Base-by-base conservation (phyloP, 2,797 vertebrate species). In the Serranus cabrilla region DNA sequence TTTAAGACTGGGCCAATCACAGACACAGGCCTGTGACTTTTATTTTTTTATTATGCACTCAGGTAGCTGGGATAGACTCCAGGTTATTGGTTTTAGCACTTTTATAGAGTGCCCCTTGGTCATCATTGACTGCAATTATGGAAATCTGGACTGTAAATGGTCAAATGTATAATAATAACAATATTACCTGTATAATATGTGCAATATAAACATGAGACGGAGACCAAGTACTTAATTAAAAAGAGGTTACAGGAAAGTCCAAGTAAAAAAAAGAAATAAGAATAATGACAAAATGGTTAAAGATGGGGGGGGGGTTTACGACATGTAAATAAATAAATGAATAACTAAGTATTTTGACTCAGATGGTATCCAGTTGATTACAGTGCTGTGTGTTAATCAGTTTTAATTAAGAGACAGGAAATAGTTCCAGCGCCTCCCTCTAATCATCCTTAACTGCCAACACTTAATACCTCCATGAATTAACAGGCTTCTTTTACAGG, bases 401-500 rank as follows among this genome's bases (percentile, higher is more conserved):
- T 27, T 72, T 71, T 66, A 61, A 63, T 54, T 61, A 75, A 56
- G 46, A 46, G 18, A 52, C 67, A 52, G 61, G 68, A 82, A 82
- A 67, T 51, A 14, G 21, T 57, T 71, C n/a, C 12, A 58, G 52
- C 1, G 3, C 31, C 49, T 74, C 34, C 51, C 74, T 77, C 61
- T 34, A 34, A 49, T 66, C 23, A 64, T 63, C 55, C 40, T 51
- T 70, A 56, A 71, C 77, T 68, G 61, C 70, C 42, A 77, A 59
- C 71, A 64, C 10, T 4, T 63, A 72, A 71, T 68, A 57, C 67
- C 47, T 40, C 43, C 54, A 11, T 66, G 56, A 74, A 82, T 76
- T 71, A 76, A 70, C 55, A 62, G 62, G 39, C 50, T 61, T 65
- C 43, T 58, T 76, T 85, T 65, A 59, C 27, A 76, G 80, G 34